Percentiles rank a stretch among this genome's conserved stretches.
phyloP scores from a whole-genome alignment of 53 echinoderm and acorn worm genomes.

The Mesocentrotus franciscanus region DNA sequence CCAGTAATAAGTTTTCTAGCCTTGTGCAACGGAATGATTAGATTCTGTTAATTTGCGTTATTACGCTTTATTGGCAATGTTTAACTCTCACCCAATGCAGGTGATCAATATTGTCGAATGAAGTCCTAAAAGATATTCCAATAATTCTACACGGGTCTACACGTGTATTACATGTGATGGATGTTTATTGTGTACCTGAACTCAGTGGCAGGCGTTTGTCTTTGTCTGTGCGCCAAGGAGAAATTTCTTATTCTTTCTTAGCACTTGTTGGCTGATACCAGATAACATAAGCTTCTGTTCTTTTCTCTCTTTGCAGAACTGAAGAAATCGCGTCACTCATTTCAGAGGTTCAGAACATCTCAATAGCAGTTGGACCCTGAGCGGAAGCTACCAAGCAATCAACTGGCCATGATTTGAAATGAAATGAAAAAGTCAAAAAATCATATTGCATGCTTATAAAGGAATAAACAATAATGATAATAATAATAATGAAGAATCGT shows the following conservation, averaged over 20 bases:
- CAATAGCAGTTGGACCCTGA: conserved; percentile 80
- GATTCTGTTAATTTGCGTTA: background rate
- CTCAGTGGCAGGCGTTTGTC: background rate
- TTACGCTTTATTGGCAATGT: background rate
- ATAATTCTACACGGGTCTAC: background rate
- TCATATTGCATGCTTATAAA: too few species aligned
- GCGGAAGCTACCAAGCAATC: background rate
- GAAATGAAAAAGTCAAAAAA: background rate
- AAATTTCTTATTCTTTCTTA: background rate
- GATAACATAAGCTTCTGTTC: background rate
- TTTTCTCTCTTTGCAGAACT: conserved; percentile 67
- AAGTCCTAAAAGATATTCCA: background rate
- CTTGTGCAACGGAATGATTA: background rate
- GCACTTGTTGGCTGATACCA: too few species aligned
- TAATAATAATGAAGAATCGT: too few species aligned
- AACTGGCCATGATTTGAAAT: background rate
- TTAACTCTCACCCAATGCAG: background rate
- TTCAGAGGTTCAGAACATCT: conserved; percentile 81
- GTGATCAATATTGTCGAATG: background rate
- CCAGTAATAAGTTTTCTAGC: background rate
- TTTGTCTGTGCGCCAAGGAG: background rate
- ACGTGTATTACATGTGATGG: background rate
- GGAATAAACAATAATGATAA: too few species aligned
- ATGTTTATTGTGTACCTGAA: background rate
- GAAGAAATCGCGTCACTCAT: conserved; percentile 82